Conservation (phyloP, 2,113 vertebrate genomes). For the Pica pica region DNA sequence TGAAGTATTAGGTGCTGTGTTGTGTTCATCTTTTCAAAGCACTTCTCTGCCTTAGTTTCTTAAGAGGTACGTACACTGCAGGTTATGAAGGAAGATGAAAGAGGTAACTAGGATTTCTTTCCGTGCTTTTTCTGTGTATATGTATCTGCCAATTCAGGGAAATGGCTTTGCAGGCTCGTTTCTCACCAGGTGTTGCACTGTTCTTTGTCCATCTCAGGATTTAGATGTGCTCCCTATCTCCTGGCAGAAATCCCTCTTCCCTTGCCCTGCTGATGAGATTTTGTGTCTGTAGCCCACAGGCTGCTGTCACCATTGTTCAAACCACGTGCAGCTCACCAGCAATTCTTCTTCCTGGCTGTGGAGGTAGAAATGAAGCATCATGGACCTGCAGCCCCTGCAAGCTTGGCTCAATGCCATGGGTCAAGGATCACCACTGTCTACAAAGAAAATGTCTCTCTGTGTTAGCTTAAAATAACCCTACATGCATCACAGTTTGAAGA, state of each 20-base stretch:
- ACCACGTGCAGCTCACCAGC: accelerated
- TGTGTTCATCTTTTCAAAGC: not conserved
- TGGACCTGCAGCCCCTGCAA: not conserved
- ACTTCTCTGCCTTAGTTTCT: not conserved
- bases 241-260: not conserved
- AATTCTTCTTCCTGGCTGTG: not conserved
- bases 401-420: not conserved
- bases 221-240: not conserved
- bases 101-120: not conserved
- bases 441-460: not conserved
- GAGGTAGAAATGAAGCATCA: not conserved
- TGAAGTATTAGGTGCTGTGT: not conserved
- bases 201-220: not conserved
- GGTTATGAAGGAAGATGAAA: not conserved
- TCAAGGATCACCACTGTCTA: not conserved
- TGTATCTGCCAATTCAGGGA: not conserved
- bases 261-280: not conserved
- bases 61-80: not conserved
- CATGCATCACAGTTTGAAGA: accelerated
- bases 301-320: not conserved
- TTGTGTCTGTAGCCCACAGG: not conserved
- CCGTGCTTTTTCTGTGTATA: not conserved
- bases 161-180: not conserved
- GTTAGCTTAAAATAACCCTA: not conserved
- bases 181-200: not conserved